These are phyloP conservation scores for Pseudochirops corinnae DNA, from an alignment of 2,797 vertebrate genomes.

Conservation along the genomic window DNA sequence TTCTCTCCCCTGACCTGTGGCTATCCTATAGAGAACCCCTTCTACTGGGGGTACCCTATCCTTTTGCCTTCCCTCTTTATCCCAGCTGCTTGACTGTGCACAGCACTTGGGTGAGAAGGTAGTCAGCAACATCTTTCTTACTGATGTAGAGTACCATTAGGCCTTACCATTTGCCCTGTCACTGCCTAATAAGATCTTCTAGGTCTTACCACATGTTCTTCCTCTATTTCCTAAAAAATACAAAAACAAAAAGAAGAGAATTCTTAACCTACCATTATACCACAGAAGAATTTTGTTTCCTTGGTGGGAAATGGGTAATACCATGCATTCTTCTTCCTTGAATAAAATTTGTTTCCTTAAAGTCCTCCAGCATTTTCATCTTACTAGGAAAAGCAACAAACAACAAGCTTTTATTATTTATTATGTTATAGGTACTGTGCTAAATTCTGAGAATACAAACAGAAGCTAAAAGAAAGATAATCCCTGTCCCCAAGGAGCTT, in stretches of 20 bases:
- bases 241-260: not conserved
- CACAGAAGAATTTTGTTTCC: not conserved
- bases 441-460: not conserved
- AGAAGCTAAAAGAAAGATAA: not conserved
- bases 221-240: not conserved
- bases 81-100: not conserved
- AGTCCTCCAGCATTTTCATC: not conserved
- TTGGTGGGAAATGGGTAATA: not conserved
- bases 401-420: not conserved
- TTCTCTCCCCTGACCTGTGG: not conserved
- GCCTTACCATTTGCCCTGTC: not conserved
- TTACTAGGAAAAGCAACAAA: not conserved
- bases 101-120: not conserved
- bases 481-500: not conserved
- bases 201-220: not conserved
- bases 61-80: not conserved
- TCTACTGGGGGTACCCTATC: not conserved
- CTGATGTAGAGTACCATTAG: not conserved
- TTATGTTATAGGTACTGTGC: not conserved
- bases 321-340: not conserved
- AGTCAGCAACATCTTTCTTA: not conserved
- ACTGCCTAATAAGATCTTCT: not conserved
- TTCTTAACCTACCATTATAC: not conserved
- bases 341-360: not conserved
- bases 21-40: not conserved